These are phyloP conservation scores for Harpagifer antarcticus DNA, from an alignment of 2,797 vertebrate genomes.

Conservation along the genomic window DNA sequence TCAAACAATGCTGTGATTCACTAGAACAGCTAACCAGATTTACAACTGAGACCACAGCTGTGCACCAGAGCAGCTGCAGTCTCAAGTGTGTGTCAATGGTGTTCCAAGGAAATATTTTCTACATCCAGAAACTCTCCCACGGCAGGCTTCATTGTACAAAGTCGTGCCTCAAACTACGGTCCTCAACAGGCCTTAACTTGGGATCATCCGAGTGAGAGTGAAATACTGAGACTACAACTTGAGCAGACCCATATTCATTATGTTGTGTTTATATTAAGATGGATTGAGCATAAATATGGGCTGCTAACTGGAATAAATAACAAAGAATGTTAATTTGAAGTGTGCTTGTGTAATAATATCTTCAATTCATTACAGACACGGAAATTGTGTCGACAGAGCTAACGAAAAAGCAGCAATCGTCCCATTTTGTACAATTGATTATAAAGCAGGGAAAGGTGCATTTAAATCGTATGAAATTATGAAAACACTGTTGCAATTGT, in stretches of 20 bases:
- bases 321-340: too few species aligned
- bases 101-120: too few species aligned
- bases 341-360: too few species aligned
- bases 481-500: too few species aligned
- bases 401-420: too few species aligned
- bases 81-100: too few species aligned
- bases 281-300: not conserved
- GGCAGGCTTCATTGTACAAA: not conserved
- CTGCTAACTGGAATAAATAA: not conserved
- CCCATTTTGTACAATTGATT: too few species aligned
- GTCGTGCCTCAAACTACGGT: not conserved
- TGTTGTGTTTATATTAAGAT: not conserved
- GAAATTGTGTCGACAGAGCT: too few species aligned
- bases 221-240: not conserved
- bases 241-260: not conserved
- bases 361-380: too few species aligned
- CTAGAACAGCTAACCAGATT: not conserved
- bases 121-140: not conserved
- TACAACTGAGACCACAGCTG: slow-evolving; percentile 34
- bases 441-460: too few species aligned
- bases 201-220: not conserved
- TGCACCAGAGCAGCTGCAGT: slow-evolving; percentile 34
- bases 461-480: too few species aligned
- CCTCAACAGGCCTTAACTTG: not conserved
- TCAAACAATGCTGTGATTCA: slow-evolving; percentile 20